Base-by-base conservation (phyloP, 92 coral and sea anemone genomes). In the Heliopora coerulea region DNA sequence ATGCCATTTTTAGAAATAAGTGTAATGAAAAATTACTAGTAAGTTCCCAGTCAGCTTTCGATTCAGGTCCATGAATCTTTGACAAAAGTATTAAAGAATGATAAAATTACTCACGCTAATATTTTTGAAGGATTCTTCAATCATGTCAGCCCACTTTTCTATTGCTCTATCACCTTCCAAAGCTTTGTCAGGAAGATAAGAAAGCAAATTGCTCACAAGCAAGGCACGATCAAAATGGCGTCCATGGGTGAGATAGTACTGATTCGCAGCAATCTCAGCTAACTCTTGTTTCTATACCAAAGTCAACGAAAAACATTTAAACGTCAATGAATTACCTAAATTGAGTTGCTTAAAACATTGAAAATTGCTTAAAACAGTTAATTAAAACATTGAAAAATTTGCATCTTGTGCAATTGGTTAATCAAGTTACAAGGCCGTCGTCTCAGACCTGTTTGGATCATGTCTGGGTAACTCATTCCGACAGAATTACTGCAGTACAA, bases 141-240 rank as follows among this genome's bases (percentile, higher is more conserved):
- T 48, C 25, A 50, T 35, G 34, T 69, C 76, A 28, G 76, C 62
- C 76, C 76, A 69, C 0, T 12, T 25, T 30, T 69, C 76, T 0
- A 69, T 8, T 24, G 76, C 49, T 10, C 62, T 62, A 14, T 20
- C 62, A 20, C 76, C 76, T 17, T 69, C 76, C 19, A 69, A 50
- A 32, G 76, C 76, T 54, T 69, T 69, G 21, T 69, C 76, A 15
- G 76, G 76, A 15, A 69, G 76, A 35, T 69, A 69, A n/a, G 76
- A 69, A 6, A 62, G 76, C 76, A 69, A 69, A 3, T 44, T 62
- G 40, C 76, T 69, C 30, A 69, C 33, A 15, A 69, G 62, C 11
- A 52, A 39, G 20, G 49, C 21, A 8, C 76, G 76, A 23, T 69
- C 62, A 52, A 69, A 56, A 52, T 69, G 10, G 44, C 40, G 50